Base-by-base conservation (phyloP, 2,113 vertebrate genomes). In the Andinoacara biseriatus region DNA sequence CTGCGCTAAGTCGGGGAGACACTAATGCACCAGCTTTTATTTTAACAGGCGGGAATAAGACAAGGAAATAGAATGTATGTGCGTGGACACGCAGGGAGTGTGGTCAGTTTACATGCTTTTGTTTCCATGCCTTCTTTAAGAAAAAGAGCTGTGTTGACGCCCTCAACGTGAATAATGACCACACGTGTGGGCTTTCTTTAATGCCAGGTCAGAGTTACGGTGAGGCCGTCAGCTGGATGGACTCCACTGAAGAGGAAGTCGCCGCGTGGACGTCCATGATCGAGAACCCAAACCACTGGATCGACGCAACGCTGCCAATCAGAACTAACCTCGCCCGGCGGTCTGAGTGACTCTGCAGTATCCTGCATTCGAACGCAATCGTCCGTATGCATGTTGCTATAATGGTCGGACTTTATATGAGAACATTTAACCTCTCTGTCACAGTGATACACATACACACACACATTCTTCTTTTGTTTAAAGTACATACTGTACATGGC, bases 181-280 rank as follows among this genome's bases (percentile, higher is more conserved):
- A 31, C 29, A 31, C 15, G 1, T 83, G 59, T 84, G 20, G 62
- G 11, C 52, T 49, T 72, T 80, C 81, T 81, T 78, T 58, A 24
- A 81, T 61, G 72, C 17, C 88, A 98, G 97, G 97, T 80, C 95
- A 94, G 90, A 99, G 98, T 95, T 99, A 99, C 0, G 96, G 97
- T 7, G 94, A 97, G 69, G 89, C 87, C 0, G 97, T 99, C 88
- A 94, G 91, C 85, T 99, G 98, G 98, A 99, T 99, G 98, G 98
- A 99, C 90, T 99, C 98, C 10, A 98, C 97, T 0, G 92, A 93
- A 0, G 96, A 98, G 72, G 98, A 99, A 87, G 92, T 93, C 3
- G 77, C 58, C 0, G 93, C 96, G 22, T 99, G 98, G 98, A 94
- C 82, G 46, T 93, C 60, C 22, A 95, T 99, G 80, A 96, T 99